Percentiles rank a stretch among this genome's conserved stretches.
Evolutionary conservation across 1,140 invertebrate genomes (phyloP).

Genomic region (Macrotrachela quadricornifera): DNA sequence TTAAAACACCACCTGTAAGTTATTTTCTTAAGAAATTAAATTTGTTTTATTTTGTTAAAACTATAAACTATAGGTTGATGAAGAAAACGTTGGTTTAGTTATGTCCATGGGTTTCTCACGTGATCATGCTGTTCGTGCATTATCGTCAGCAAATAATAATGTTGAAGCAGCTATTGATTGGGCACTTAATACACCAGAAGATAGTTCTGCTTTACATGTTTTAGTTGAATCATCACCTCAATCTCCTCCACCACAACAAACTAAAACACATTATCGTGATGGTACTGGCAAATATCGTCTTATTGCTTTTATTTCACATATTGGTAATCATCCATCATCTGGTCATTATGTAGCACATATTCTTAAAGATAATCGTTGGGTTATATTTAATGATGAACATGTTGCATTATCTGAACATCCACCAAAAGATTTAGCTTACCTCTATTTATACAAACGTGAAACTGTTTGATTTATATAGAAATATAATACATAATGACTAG

Average conservation of each 20-base stretch:
- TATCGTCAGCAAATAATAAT: constrained; percentile 68
- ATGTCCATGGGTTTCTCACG: constrained; percentile 68
- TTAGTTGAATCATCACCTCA: too few species aligned
- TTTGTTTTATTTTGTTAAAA: too few species aligned
- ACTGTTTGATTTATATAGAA: too few species aligned
- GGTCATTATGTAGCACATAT: constrained; percentile 97
- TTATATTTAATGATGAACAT: constrained; percentile 95
- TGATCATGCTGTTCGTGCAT: constrained; percentile 54
- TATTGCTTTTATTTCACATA: constrained; percentile 83
- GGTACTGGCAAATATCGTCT: constrained; percentile 44
- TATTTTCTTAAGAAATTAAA: too few species aligned
- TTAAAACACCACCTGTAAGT: too few species aligned
- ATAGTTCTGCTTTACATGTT: too few species aligned
- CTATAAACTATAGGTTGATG: too few species aligned
- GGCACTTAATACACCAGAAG: constrained; percentile 55
- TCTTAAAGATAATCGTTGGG: constrained; percentile 60
- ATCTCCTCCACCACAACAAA: too few species aligned
- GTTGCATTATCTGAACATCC: constrained; percentile 84
- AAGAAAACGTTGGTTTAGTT: too few species aligned
- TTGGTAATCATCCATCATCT: constrained; percentile 81
- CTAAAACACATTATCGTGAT: background rate
- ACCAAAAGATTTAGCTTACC: constrained; percentile 78
- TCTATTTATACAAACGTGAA: constrained; percentile 65
- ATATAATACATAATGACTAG: too few species aligned
- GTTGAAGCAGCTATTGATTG: constrained; percentile 80